phyloP scores from a whole-genome alignment of 2,888 invertebrate species.

The Clistopyga incitator region DNA sequence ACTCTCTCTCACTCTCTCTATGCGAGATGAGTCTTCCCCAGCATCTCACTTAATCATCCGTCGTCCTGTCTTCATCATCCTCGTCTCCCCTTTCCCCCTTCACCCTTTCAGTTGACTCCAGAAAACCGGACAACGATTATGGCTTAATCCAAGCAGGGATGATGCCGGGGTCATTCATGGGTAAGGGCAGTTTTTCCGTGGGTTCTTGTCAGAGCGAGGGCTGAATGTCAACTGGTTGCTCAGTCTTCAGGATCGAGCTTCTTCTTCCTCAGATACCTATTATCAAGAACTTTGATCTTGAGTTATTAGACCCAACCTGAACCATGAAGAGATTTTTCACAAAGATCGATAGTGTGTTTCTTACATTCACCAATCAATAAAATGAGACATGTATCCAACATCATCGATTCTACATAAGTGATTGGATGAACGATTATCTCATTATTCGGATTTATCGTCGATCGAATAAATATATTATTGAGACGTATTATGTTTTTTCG shows the following conservation, averaged over 20 bases:
- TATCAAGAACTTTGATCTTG: conserved; percentile 6
- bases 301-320: not conserved
- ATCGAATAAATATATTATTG: conserved; percentile 32
- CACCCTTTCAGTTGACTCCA: not conserved
- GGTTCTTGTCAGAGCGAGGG: not conserved
- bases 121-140: conserved; percentile 39
- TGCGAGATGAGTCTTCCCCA: conserved; percentile 54
- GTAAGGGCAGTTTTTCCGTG: not conserved
- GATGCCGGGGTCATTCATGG: not conserved
- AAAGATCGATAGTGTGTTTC: conserved; percentile 42
- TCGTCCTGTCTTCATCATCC: not conserved
- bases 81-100: not conserved
- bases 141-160: not conserved
- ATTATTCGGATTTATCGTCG: conserved; percentile 1
- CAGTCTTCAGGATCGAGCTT: not conserved
- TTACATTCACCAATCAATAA: conserved; percentile 7
- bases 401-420: not conserved
- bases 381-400: conserved; percentile 4
- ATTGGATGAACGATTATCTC: not conserved
- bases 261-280: not conserved
- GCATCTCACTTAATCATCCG: not conserved
- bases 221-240: not conserved
- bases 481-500: conserved; percentile 13
- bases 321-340: conserved; percentile 29
- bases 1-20: conserved; percentile 41